Base-by-base conservation (phyloP, 2,797 vertebrate species). In the Characodon lateralis region DNA sequence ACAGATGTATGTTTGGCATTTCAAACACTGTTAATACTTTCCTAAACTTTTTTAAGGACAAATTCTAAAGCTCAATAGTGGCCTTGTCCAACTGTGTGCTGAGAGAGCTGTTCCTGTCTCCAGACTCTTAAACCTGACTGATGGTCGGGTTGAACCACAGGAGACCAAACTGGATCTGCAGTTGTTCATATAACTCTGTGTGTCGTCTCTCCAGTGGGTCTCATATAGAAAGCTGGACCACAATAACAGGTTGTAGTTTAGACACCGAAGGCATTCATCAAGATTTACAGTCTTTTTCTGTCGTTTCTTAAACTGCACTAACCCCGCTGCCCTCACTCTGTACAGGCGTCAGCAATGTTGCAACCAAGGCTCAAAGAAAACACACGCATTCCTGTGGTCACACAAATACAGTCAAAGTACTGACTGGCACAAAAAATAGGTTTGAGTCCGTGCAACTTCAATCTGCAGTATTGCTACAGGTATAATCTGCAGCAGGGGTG, bases 191-290 rank as follows among this genome's bases (percentile, higher is more conserved):
- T 78, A 78, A 76, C n/a, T 65, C 26, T 56, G 77, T 76, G 72
- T 66, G 41, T 56, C 2, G 9, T 83, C 72, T 71, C 50, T 79
- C 83, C 87, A 87, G 80, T 75, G 85, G 83, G 76, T 89, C 83
- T 74, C 81, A 78, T 90, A 84, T 90, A 92, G 84, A 85, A 86
- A 78, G 71, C 77, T 69, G 72, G 73, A 91, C 91, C 91, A 92
- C 91, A 94, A 93, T 90, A 89, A 84, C 87, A 92, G 87, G 89
- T 91, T 92, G 85, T 90, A 88, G 78, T 85, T 79, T 70, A 85
- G 85, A 89, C 90, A 89, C 74, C 85, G 87, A 70, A 87, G 82
- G 85, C 83, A 87, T 91, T 93, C 91, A 90, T 90, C 85, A 84
- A 81, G 79, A 81, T 66, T 66, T 31, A 26, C 51, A 71, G 63